Evolutionary conservation across 2,797 vertebrate species (phyloP), one percentile per base, ranked within the genome.

Genomic region (Typhlichthys eigenmanni): DNA sequence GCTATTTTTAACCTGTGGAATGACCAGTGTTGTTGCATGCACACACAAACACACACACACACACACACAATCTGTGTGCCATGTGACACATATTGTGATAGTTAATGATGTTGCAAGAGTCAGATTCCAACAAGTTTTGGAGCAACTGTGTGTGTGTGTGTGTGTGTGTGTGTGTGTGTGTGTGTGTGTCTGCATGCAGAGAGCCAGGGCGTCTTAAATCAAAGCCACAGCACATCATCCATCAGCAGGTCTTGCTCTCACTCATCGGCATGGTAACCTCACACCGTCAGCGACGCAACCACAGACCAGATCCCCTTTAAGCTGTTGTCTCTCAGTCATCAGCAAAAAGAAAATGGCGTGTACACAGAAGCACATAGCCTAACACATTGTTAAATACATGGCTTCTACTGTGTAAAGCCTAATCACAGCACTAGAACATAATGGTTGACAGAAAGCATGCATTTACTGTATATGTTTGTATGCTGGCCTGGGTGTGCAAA

Each of bases 101-200:
- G 71, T 70, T 89, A 71, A 90, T 84, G 82, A 82, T 83, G 83
- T 90, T 90, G 86, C 38, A 81, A 74, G 76, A 89, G 82, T 85
- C 57, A 79, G 81, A 89, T 85, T 90, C 84, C 86, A 57, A 70
- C 55, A 60, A 63, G 73, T 75, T 79, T 87, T 80, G 61, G 60
- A 74, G 72, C 61, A 67, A 70, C 73, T 73, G 79, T 87, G 80
- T 82, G 66, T 57, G 74, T 68, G 19, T 48, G 60, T 62, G 47
- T 52, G 51, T 48, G 55, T 68, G 19, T 48, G 60, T 59, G 47
- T 52, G 51, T 48, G 55, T 29, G 63, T 60, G 38, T 14, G 10
- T 49, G 13, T 17, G 24, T 8, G 24, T 38, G 45, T 17, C 43
- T 51, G 34, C 13, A 48, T 53, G 55, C n/a, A 55, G 54, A 65